Percentiles rank a stretch among this genome's conserved stretches.
These are phyloP conservation scores for Desoria tigrina DNA, from an alignment of 2,888 invertebrate genomes.

Conservation along the genomic window DNA sequence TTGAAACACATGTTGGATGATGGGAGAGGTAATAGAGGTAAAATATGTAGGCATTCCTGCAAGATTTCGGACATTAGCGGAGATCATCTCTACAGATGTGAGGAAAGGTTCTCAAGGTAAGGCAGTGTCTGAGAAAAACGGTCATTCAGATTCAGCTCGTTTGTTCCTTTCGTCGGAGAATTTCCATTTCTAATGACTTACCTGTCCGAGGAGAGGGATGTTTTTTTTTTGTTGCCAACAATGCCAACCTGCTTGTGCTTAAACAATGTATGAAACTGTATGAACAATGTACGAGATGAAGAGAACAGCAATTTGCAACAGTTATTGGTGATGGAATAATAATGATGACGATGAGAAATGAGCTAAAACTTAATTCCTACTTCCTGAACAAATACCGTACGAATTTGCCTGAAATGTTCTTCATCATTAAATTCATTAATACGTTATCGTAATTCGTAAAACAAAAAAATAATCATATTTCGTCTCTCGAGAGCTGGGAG, in stretches of 20 bases:
- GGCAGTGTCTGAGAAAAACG: no score
- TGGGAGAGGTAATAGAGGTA: no score
- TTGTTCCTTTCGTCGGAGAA: no score
- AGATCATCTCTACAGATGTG: no score
- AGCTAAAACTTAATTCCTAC: constrained; percentile 1
- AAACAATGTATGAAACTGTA: background rate
- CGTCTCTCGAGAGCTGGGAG: no score
- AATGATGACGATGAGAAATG: constrained; percentile 16
- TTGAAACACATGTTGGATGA: no score
- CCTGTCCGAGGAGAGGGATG: background rate
- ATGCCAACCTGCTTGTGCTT: background rate
- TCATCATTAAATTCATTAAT: no score
- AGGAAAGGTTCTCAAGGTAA: no score
- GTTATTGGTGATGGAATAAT: constrained; percentile 11
- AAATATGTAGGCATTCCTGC: background rate
- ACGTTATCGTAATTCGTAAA: no score
- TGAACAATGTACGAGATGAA: background rate
- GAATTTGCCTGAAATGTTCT: background rate
- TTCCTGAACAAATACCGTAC: constrained; percentile 12
- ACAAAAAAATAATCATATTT: no score
- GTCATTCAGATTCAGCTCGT: no score
- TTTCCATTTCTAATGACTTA: constrained; percentile 14
- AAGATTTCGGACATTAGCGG: background rate
- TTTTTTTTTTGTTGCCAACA: background rate
- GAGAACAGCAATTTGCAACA: constrained; percentile 9